Base-by-base conservation (phyloP, 2,888 invertebrate genomes). In the Chouioia cunea region DNA sequence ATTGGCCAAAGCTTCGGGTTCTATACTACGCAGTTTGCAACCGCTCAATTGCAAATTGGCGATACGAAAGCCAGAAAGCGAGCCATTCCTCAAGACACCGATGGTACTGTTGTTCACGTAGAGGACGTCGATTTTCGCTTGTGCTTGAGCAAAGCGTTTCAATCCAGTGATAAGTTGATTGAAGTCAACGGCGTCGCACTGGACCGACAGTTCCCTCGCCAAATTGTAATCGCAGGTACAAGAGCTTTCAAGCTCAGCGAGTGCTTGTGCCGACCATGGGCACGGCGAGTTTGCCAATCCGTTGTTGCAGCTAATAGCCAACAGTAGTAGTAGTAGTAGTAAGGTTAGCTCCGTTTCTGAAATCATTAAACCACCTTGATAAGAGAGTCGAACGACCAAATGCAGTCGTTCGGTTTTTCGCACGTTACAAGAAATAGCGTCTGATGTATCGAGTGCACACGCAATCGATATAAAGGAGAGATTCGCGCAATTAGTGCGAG, bases 81-180 rank as follows among this genome's bases (percentile, higher is more conserved):
- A 89, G 74, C 90, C 89, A 79, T 93, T 90, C 58, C 88, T 88
- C 62, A 96, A 86, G 64, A 88, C 87, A 43, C 89, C 89, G 62
- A 96, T 90, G 44, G 93, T 93, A 63, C 95, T 94, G 87, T 96
- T 96, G 87, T 95, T 95, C 73, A 97, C 90, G 85, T 96, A 96
- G 48, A 97, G 89, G 75, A 96, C 88, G 85, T 96, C 96, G 76
- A 97, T 88, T 60, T 91, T 89, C 48, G 75, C 65, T 75, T 89
- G 88, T 16, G 92, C 89, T 74, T 89, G 88, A 22, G 92, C 90
- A 87, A 91, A 90, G 78, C 90, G 89, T 82, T 93, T 90, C 84
- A 94, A 87, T 36, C 94, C 92, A 68, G 90, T 87, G 77, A 96
- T 84, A n/a, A 97, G 88, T 75, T 90, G 88, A 56, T 89, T 86